A percentile compares a stretch with the other conserved stretches of the same genome.
Conservation (phyloP, 2,113 vertebrate species). For the Burhinus bistriatus region DNA sequence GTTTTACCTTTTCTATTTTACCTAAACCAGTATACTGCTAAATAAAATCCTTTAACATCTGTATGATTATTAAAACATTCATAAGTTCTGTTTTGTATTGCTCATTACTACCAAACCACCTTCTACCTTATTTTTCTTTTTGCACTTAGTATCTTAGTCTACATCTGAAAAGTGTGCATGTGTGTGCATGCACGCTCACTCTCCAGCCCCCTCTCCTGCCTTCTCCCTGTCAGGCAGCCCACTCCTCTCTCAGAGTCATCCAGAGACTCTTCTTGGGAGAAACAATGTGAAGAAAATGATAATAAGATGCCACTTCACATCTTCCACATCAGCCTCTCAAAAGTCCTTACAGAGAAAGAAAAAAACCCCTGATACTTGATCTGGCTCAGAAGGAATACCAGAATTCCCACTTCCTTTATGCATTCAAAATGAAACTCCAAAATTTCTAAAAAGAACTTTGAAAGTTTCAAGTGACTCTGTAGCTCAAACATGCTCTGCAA, state of each 20-base stretch:
- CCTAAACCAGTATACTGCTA: background rate
- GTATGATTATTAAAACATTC: background rate
- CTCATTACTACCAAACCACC: background rate
- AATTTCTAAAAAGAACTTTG: background rate
- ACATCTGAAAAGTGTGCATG: background rate
- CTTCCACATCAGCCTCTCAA: background rate
- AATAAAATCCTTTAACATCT: background rate
- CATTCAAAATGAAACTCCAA: background rate
- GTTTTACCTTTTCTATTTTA: background rate
- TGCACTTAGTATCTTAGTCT: background rate
- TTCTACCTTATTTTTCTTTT: background rate
- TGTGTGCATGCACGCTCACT: accelerated
- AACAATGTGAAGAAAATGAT: background rate
- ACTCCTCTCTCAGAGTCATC: background rate
- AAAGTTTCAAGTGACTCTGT: background rate
- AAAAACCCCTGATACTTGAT: background rate
- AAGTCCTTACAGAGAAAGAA: background rate
- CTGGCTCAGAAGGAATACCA: background rate
- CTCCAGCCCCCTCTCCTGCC: background rate
- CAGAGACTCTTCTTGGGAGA: background rate
- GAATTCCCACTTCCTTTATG: background rate
- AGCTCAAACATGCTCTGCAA: background rate
- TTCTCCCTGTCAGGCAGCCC: background rate
- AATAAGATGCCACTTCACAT: background rate
- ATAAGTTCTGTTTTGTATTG: background rate